phyloP scores from a whole-genome alignment of 2,797 vertebrate genomes.

The Anabas testudineus region DNA sequence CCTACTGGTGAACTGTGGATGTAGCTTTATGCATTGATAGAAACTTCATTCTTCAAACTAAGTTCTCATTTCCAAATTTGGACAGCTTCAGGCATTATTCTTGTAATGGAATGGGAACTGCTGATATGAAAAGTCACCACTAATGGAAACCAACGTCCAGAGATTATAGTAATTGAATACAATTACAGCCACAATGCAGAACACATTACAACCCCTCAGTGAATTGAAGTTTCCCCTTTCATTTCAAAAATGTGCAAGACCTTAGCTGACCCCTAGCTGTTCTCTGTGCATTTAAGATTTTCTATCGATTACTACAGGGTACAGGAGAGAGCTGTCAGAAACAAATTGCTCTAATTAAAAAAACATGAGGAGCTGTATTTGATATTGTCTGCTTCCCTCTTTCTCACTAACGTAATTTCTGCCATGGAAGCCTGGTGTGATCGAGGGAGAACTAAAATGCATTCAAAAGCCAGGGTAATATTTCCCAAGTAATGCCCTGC shows the following conservation, averaged over 20 bases:
- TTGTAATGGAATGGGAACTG: conserved; percentile 31
- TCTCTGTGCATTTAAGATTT: conserved; percentile 8
- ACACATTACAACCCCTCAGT: conserved; percentile 26
- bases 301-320: conserved; percentile 21
- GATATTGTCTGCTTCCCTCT: conserved; percentile 49
- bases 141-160: conserved; percentile 33
- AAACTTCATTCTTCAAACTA: conserved; percentile 21
- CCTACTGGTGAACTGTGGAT: conserved; percentile 25
- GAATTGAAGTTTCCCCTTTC: conserved; percentile 37
- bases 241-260: conserved; percentile 9
- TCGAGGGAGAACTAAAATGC: conserved; percentile 22
- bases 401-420: conserved; percentile 57
- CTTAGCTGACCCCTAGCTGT: conserved; percentile 28
- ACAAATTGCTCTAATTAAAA: conserved; percentile 30
- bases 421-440: conserved; percentile 32
- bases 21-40: conserved; percentile 18
- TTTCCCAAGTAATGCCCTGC: conserved; percentile 58
- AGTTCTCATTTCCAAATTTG: conserved; percentile 22
- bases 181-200: conserved; percentile 39
- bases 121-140: conserved; percentile 6
- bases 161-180: conserved; percentile 35
- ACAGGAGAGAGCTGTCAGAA: conserved; percentile 6
- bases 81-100: conserved; percentile 20
- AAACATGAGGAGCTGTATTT: conserved; percentile 40
- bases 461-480: conserved; percentile 54